A percentile compares a stretch with the other conserved stretches of the same genome.
Evolutionary conservation across 2,888 invertebrate genomes (phyloP).

Genomic region (Brachylomia viminalis): DNA sequence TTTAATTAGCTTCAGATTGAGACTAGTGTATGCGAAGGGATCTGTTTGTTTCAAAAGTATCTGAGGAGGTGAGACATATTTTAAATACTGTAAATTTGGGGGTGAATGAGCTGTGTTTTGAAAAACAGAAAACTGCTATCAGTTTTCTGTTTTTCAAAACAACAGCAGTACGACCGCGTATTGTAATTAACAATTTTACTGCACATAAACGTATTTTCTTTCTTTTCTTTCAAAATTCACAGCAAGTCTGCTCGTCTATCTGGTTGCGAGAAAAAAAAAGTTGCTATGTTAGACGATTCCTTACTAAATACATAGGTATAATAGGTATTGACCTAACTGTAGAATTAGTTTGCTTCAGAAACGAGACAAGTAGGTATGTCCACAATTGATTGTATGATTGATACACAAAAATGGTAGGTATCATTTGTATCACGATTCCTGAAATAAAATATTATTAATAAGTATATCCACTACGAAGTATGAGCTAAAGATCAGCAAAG

Average conservation of each 20-base stretch:
- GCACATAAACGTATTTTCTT: background rate
- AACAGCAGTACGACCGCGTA: too few species aligned
- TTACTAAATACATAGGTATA: background rate
- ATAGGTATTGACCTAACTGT: too few species aligned
- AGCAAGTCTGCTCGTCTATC: background rate
- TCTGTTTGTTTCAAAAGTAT: background rate
- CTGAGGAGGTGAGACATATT: background rate
- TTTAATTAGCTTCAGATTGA: constrained; percentile 58
- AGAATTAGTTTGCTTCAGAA: background rate
- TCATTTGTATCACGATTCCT: background rate
- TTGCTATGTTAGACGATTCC: background rate
- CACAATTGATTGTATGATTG: background rate
- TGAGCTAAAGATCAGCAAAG: constrained; percentile 4
- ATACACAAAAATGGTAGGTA: background rate
- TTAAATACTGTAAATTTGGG: background rate
- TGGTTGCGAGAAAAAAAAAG: background rate
- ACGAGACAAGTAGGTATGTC: background rate
- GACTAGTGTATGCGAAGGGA: constrained; percentile 15
- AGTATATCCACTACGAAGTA: background rate
- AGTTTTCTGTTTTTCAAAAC: too few species aligned
- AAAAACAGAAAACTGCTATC: background rate
- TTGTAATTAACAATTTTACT: too few species aligned
- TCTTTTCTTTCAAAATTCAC: background rate
- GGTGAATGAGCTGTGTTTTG: too few species aligned
- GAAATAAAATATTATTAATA: background rate